These are phyloP conservation scores for Cyphomyrus discorhynchus DNA, from an alignment of 2,113 vertebrate species.

Conservation along the genomic window DNA sequence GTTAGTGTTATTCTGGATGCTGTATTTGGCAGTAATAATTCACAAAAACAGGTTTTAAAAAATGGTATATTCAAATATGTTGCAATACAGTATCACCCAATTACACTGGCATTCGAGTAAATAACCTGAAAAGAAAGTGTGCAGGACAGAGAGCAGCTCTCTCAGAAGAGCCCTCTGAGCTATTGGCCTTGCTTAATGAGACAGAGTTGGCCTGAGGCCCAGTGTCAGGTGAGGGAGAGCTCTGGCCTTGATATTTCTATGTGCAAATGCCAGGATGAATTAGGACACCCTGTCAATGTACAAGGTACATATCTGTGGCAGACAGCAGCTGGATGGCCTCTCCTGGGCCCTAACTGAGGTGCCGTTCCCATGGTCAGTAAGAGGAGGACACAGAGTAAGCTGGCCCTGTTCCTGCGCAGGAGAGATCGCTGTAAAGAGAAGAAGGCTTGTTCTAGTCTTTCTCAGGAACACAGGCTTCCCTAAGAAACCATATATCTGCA, in stretches of 20 bases:
- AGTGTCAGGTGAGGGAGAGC: background rate
- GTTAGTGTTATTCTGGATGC: background rate
- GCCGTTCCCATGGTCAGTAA: background rate
- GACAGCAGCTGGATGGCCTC: slow-evolving; percentile 3
- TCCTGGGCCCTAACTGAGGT: background rate
- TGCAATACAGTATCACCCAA: background rate
- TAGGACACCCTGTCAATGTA: background rate
- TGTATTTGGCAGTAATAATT: background rate
- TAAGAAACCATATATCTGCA: background rate
- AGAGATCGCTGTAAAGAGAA: background rate
- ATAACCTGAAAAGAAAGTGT: background rate
- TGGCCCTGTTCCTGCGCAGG: background rate
- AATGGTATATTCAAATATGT: background rate
- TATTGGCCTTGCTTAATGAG: background rate
- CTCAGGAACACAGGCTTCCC: background rate
- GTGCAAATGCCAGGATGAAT: slow-evolving; percentile 8
- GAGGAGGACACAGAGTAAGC: background rate
- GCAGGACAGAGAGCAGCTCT: background rate
- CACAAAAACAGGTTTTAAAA: background rate
- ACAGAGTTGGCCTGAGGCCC: background rate
- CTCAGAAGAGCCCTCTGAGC: background rate
- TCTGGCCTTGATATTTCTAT: background rate
- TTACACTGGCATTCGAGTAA: background rate
- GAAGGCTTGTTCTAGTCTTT: background rate
- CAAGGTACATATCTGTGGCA: background rate